Percentiles rank a stretch among this genome's conserved stretches.
Evolutionary conservation across 2,113 vertebrate species (phyloP).

Genomic region (Climacteris rufus): DNA sequence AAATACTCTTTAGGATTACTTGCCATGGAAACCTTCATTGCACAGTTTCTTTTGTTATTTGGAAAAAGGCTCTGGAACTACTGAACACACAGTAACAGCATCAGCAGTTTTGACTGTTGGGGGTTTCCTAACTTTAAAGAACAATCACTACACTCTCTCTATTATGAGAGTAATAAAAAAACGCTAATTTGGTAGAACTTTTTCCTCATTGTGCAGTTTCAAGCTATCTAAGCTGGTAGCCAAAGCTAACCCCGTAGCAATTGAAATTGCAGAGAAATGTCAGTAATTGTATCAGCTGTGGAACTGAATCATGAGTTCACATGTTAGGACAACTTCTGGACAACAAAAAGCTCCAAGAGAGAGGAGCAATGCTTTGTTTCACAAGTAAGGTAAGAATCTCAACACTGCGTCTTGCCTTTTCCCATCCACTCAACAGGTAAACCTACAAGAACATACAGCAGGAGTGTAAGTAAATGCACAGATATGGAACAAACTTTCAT

Average conservation of each 20-base stretch:
- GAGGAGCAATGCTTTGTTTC: background rate
- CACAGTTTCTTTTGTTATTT: background rate
- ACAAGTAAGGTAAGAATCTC: background rate
- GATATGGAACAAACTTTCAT: background rate
- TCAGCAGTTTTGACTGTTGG: background rate
- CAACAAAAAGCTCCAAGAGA: background rate
- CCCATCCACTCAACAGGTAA: background rate
- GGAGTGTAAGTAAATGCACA: background rate
- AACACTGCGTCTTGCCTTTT: background rate
- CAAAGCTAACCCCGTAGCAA: background rate
- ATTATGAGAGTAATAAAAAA: background rate
- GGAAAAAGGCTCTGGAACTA: background rate
- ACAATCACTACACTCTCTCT: background rate
- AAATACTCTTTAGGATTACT: background rate
- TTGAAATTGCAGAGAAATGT: background rate
- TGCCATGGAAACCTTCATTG: background rate
- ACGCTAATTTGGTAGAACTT: background rate
- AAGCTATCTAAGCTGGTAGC: background rate
- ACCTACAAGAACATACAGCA: background rate
- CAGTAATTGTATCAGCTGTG: background rate
- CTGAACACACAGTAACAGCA: background rate
- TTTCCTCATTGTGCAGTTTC: background rate
- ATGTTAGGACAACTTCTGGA: background rate
- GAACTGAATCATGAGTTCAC: background rate
- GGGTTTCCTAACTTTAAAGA: background rate